These are phyloP conservation scores for Dermochelys coriacea DNA, from an alignment of 2,797 vertebrate species.

Conservation along the genomic window DNA sequence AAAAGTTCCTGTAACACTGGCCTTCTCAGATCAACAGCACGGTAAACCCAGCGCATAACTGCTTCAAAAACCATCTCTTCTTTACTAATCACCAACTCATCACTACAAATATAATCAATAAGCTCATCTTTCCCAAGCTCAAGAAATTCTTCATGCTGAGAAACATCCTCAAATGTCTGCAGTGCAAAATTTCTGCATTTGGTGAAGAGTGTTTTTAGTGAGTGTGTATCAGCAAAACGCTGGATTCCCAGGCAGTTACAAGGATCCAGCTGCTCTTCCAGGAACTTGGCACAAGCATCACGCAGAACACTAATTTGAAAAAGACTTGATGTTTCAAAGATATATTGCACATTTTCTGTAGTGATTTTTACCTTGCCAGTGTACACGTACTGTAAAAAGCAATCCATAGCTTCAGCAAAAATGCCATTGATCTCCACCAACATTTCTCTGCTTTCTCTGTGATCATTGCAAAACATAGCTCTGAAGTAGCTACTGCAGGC, in stretches of 20 bases:
- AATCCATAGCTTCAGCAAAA: constrained; percentile 96
- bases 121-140: constrained; percentile 93
- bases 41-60: constrained; percentile 97
- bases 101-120: constrained; percentile 92
- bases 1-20: constrained; percentile 92
- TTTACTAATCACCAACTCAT: constrained; percentile 92
- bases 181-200: constrained; percentile 92
- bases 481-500: constrained; percentile 98
- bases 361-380: constrained; percentile 97
- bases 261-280: constrained; percentile 97
- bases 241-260: constrained; percentile 99
- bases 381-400: constrained; percentile 96
- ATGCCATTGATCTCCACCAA: constrained; percentile 99
- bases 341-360: constrained; percentile 96
- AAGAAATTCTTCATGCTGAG: constrained; percentile 96
- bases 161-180: constrained; percentile 93
- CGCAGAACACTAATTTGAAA: constrained; percentile 95
- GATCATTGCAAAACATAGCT: constrained; percentile 99
- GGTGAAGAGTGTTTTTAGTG: constrained; percentile 93
- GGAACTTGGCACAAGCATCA: constrained; percentile 96
- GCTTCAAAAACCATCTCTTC: constrained; percentile 98
- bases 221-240: constrained; percentile 94
- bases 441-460: constrained; percentile 97
- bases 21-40: constrained; percentile 86
- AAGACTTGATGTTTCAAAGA: constrained; percentile 97